Evolutionary conservation across 1,140 invertebrate genomes (phyloP).

Genomic region (Listronotus bonariensis): DNA sequence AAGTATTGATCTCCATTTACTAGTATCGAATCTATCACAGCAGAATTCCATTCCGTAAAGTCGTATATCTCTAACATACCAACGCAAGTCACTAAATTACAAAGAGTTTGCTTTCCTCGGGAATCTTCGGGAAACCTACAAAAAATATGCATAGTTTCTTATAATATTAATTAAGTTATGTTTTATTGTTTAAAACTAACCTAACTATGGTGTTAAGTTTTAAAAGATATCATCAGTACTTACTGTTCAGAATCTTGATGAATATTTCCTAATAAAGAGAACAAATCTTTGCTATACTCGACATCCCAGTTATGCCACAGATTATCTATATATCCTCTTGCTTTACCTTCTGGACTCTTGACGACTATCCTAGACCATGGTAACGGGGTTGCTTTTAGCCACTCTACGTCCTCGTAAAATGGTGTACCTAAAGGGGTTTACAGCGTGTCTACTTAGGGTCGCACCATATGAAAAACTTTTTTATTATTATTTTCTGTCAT

Average conservation of each 20-base stretch:
- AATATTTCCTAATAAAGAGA: constrained; percentile 63
- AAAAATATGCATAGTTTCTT: constrained; percentile 5
- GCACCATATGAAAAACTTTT: too few species aligned
- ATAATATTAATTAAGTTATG: neutral
- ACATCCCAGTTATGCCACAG: constrained; percentile 65
- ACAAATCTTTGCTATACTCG: constrained; percentile 65
- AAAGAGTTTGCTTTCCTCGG: constrained; percentile 55
- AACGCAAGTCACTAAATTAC: constrained; percentile 60
- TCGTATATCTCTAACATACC: constrained; percentile 62
- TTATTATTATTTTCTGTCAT: too few species aligned
- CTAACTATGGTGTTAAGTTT: too few species aligned
- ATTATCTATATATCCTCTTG: constrained; percentile 35
- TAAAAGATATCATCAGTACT: neutral
- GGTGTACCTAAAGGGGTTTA: constrained; percentile 45
- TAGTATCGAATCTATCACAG: constrained; percentile 64
- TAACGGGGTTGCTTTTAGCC: constrained; percentile 49
- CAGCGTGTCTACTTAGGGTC: too few species aligned
- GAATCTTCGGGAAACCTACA: constrained; percentile 45
- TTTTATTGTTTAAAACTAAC: too few species aligned
- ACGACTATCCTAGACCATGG: constrained; percentile 49
- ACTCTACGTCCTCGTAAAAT: constrained; percentile 50
- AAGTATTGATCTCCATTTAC: constrained; percentile 62
- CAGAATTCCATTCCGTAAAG: constrained; percentile 63
- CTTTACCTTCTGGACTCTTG: constrained; percentile 35
- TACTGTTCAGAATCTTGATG: constrained; percentile 58